Evolutionary conservation across 2,113 vertebrate species (phyloP), one percentile per base, ranked within the genome.

Genomic region (Syngnathus scovelli): DNA sequence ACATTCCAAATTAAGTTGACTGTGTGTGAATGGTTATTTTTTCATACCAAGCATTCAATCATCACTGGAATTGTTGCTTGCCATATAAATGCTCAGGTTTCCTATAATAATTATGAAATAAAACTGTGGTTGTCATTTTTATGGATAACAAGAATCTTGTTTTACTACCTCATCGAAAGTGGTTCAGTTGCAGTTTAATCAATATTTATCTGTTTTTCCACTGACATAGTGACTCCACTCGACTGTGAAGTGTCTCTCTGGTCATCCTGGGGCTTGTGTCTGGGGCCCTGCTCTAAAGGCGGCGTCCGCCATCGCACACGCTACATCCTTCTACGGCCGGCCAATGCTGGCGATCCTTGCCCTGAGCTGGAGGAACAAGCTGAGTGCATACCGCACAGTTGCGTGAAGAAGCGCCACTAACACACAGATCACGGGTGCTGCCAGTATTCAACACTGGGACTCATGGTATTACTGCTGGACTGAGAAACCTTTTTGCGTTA

Each of bases 261-360:
- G 92, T 93, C 92, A 0, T 90, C 91, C 64, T 92, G 92, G 92
- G 91, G 92, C 51, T 78, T 92, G 75, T 93, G 92, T 71, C 69
- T 88, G 60, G 88, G 89, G 7, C 83, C 89, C 38, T 93, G 91
- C 66, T 87, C 89, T 72, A 85, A 80, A 66, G 85, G 86, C 0
- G 88, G 91, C 0, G 60, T 88, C 27, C 88, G 86, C 52, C 86
- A 91, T 68, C 90, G 92, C 73, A 92, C 90, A 13, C 91, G 91
- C 7, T 93, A 92, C 82, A 92, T 92, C 80, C 88, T 91, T n/a
- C 74, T 92, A 39, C 88, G 88, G 70, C 92, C 91, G 0, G 89
- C 91, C 64, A 93, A 92, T 23, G 86, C 90, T 12, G 92, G 91
- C 46, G 75, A 52, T 10, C 87, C 90, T 19, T 92, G 92, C 68